Percentiles rank a stretch among this genome's conserved stretches.
Evolutionary conservation across 2,113 vertebrate genomes (phyloP).

Genomic region (Lethenteron camtschaticum): DNA sequence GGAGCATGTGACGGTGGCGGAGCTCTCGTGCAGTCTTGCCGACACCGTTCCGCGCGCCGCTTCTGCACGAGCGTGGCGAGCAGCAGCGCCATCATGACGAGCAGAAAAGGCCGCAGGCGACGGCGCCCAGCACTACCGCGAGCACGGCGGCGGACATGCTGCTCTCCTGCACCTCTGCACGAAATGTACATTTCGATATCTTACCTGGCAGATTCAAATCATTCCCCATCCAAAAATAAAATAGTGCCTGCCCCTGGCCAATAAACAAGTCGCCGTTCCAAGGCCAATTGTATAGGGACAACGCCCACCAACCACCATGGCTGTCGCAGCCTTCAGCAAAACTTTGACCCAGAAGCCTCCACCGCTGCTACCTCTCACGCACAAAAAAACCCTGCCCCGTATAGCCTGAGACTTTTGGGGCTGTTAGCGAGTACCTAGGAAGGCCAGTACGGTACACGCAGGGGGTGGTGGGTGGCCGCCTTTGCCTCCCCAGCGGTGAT

Average conservation of each 20-base stretch:
- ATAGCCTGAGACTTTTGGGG: background rate
- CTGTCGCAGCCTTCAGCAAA: no score
- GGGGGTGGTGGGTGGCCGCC: no score
- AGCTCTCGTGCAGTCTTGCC: background rate
- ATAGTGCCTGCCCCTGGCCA: background rate
- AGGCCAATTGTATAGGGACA: background rate
- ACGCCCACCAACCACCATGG: background rate
- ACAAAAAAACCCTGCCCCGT: background rate
- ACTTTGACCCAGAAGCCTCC: background rate
- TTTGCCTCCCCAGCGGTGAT: no score
- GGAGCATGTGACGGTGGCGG: background rate
- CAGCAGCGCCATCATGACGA: background rate
- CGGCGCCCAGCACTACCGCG: conserved; percentile 1
- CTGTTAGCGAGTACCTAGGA: background rate
- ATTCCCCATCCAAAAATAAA: background rate
- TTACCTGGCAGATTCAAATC: background rate
- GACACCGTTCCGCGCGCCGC: background rate
- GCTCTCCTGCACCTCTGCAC: background rate
- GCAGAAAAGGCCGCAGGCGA: background rate
- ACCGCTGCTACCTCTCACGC: background rate
- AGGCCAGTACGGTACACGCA: no score
- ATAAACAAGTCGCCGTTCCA: background rate
- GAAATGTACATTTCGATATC: background rate
- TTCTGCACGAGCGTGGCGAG: background rate
- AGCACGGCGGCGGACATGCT: background rate